These are phyloP conservation scores for Lagorchestes hirsutus DNA, from an alignment of 2,797 vertebrate species.

Conservation along the genomic window DNA sequence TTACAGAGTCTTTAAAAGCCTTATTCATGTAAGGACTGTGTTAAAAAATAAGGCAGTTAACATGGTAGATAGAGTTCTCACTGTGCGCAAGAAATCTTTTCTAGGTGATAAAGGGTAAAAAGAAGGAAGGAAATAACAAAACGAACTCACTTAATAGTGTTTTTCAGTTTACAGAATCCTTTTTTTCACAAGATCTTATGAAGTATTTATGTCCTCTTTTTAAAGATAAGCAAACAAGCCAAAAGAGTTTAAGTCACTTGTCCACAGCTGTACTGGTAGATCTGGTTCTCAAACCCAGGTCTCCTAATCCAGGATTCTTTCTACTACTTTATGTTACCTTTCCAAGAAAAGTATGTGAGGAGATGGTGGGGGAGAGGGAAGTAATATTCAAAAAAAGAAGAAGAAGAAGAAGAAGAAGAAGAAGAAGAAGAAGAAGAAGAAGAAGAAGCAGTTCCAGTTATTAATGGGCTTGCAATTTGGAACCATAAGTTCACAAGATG, in stretches of 20 bases:
- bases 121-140: not conserved
- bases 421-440: not conserved
- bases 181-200: constrained; percentile 14
- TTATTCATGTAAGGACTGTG: not conserved
- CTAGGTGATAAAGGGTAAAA: not conserved
- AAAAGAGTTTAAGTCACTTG: not conserved
- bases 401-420: not conserved
- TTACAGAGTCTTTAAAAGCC: not conserved
- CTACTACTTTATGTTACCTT: not conserved
- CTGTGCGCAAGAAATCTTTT: not conserved
- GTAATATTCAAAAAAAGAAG: not conserved
- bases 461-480: not conserved
- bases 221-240: not conserved
- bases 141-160: constrained; percentile 17
- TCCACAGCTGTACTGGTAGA: constrained; percentile 9
- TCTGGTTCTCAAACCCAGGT: not conserved
- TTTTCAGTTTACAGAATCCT: constrained; percentile 31
- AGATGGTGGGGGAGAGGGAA: too few relatives aligned
- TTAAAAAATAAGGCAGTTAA: not conserved
- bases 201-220: not conserved
- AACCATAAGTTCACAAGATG: not conserved
- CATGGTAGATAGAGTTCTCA: not conserved
- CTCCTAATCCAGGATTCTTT: not conserved
- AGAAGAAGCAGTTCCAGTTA: not conserved
- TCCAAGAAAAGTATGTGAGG: not conserved